These are phyloP conservation scores for Drosophila meridiana DNA, from an alignment of 2,888 invertebrate species.

Conservation along the genomic window DNA sequence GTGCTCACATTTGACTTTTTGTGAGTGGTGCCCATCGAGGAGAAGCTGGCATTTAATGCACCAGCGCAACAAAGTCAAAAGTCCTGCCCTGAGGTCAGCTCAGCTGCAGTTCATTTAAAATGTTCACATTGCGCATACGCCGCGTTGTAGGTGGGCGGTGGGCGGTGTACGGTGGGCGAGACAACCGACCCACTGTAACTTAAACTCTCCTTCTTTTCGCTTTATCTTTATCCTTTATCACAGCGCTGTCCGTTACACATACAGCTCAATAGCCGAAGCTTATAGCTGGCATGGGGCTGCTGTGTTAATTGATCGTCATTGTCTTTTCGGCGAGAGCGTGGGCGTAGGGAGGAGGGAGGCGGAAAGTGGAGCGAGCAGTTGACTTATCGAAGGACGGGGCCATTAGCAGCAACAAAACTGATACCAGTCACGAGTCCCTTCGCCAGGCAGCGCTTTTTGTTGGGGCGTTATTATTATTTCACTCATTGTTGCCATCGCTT, in stretches of 20 bases:
- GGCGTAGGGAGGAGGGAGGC: not conserved
- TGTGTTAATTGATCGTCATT: conserved; percentile 69
- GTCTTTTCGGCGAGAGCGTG: conserved; percentile 29
- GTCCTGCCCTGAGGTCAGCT: conserved; percentile 56
- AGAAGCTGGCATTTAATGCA: conserved; percentile 56
- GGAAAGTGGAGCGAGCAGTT: conserved; percentile 24
- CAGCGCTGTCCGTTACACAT: conserved; percentile 22
- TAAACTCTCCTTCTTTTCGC: conserved; percentile 4
- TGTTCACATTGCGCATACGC: conserved; percentile 41
- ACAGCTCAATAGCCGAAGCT: conserved; percentile 42
- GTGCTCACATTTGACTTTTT: conserved; percentile 72
- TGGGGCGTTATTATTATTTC: conserved; percentile 68
- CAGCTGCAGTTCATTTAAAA: conserved; percentile 53
- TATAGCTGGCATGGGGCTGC: not conserved
- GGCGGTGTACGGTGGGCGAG: not conserved
- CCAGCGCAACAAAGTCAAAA: conserved; percentile 63
- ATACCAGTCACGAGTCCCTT: conserved; percentile 57
- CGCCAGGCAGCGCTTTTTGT: conserved; percentile 38
- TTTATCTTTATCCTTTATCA: conserved; percentile 14
- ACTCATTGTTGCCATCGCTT: conserved; percentile 48
- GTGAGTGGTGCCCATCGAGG: conserved; percentile 50
- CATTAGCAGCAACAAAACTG: conserved; percentile 63
- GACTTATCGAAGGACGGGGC: conserved; percentile 51
- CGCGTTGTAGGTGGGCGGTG: conserved; percentile 4
- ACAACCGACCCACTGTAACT: not conserved